Evolutionary conservation across 2,797 vertebrate genomes (phyloP).

Genomic region (Lates japonicus): DNA sequence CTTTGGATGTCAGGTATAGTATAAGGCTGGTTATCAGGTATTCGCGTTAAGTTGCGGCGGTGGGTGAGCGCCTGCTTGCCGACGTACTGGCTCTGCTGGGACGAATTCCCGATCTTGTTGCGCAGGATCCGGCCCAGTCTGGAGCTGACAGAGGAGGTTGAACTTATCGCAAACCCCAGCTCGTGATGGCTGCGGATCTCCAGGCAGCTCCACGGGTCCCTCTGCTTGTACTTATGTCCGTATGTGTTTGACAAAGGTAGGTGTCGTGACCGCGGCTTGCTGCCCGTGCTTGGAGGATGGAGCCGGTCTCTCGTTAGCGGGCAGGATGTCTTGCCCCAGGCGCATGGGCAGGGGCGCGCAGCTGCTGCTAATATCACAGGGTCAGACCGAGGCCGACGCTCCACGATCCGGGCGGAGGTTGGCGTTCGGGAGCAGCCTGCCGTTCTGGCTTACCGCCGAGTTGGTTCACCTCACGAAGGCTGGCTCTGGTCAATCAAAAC

Average conservation of each 20-base stretch:
- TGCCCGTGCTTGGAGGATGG: conserved; percentile 98
- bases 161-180: conserved; percentile 99
- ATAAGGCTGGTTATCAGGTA: conserved; percentile 98
- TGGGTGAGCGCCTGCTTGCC: conserved; percentile 91
- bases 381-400: conserved; percentile 98
- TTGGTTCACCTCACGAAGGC: conserved; percentile 99
- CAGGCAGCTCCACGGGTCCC: conserved; percentile 99
- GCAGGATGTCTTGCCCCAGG: conserved; percentile 99
- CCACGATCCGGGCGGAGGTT: conserved; percentile 98
- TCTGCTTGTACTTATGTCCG: conserved; percentile 99
- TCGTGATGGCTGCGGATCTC: conserved; percentile 99
- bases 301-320: conserved; percentile 99
- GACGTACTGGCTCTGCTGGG: conserved; percentile 95
- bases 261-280: conserved; percentile 98
- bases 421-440: conserved; percentile 98
- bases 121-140: conserved; percentile 99
- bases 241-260: conserved; percentile 99
- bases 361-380: conserved; percentile 98
- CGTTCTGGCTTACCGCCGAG: conserved; percentile 98
- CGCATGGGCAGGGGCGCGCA: conserved; percentile 98
- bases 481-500: conserved; percentile 89
- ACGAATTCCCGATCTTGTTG: conserved; percentile 98
- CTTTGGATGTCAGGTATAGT: conserved; percentile 95
- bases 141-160: conserved; percentile 98
- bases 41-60: conserved; percentile 90